Percentiles rank a stretch among this genome's conserved stretches.
These are phyloP conservation scores for Australoheros facetus DNA, from an alignment of 2,797 vertebrate species.

Conservation along the genomic window DNA sequence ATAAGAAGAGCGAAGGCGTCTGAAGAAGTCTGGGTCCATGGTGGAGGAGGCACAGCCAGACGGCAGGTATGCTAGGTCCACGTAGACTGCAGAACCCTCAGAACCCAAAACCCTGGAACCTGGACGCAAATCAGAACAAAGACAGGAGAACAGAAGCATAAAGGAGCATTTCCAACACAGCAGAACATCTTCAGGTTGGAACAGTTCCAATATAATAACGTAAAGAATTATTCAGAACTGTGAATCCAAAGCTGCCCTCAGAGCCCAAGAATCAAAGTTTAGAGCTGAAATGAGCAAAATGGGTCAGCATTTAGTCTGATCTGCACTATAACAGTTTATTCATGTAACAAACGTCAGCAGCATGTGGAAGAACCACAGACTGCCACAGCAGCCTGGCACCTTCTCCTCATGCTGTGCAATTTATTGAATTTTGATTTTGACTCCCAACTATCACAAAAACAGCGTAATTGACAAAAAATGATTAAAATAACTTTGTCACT, in stretches of 20 bases:
- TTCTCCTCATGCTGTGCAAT: too few relatives aligned
- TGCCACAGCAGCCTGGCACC: too few relatives aligned
- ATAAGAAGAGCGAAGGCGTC: constrained; percentile 84
- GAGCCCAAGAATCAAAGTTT: too few relatives aligned
- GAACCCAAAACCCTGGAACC: constrained; percentile 48
- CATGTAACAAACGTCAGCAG: too few relatives aligned
- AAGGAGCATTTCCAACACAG: neutral
- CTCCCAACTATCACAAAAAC: too few relatives aligned
- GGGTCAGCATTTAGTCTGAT: too few relatives aligned
- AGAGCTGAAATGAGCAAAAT: neutral
- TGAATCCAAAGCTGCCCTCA: neutral
- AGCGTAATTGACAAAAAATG: too few relatives aligned
- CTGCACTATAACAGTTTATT: too few relatives aligned
- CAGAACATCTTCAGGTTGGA: neutral
- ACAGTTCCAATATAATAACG: neutral
- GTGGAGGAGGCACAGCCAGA: constrained; percentile 81
- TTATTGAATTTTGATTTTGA: too few relatives aligned
- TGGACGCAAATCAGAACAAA: constrained; percentile 26
- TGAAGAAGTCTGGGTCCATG: constrained; percentile 87
- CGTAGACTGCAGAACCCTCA: constrained; percentile 74
- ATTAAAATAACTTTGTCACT: too few relatives aligned
- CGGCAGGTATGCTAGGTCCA: constrained; percentile 93
- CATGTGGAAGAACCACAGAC: too few relatives aligned
- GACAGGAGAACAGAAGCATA: neutral
- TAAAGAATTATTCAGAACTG: neutral